These are phyloP conservation scores for Pseudomyrmex flavicornis DNA, from an alignment of 1,140 invertebrate species.

Conservation along the genomic window DNA sequence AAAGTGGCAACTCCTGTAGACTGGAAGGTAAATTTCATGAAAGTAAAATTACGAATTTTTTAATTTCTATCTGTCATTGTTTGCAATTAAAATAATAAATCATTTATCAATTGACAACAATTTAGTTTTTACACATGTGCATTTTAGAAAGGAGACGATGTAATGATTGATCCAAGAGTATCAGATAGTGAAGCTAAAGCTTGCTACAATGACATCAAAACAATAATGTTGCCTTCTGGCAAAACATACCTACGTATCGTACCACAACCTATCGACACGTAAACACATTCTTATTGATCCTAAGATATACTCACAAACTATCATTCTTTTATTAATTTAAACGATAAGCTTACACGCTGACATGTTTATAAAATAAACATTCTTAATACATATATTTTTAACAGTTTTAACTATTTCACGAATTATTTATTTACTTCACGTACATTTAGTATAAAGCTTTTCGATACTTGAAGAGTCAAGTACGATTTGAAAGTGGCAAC, in stretches of 20 bases:
- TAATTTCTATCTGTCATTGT: constrained; percentile 25
- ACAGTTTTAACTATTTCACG: no score
- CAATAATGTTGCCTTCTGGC: constrained; percentile 91
- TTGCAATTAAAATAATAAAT: constrained; percentile 17
- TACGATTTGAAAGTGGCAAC: no score
- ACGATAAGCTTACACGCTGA: no score
- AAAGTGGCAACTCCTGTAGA: constrained; percentile 97
- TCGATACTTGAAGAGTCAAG: no score
- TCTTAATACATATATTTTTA: no score
- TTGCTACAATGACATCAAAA: constrained; percentile 90
- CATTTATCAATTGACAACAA: constrained; percentile 15
- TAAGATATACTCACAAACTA: not conserved
- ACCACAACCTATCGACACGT: constrained; percentile 83
- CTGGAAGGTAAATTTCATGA: constrained; percentile 90
- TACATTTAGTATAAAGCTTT: no score
- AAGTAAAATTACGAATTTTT: constrained; percentile 1
- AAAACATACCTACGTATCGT: constrained; percentile 92
- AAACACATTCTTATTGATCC: constrained; percentile 42
- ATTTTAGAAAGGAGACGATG: constrained; percentile 88
- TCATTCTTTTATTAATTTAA: no score
- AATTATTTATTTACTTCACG: no score
- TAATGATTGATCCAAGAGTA: constrained; percentile 94
- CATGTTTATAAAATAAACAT: constrained; percentile 14
- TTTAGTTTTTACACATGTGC: not conserved
- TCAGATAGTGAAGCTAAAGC: constrained; percentile 88